Conservation (phyloP, 2,888 invertebrate species). For the Allacma fusca region DNA sequence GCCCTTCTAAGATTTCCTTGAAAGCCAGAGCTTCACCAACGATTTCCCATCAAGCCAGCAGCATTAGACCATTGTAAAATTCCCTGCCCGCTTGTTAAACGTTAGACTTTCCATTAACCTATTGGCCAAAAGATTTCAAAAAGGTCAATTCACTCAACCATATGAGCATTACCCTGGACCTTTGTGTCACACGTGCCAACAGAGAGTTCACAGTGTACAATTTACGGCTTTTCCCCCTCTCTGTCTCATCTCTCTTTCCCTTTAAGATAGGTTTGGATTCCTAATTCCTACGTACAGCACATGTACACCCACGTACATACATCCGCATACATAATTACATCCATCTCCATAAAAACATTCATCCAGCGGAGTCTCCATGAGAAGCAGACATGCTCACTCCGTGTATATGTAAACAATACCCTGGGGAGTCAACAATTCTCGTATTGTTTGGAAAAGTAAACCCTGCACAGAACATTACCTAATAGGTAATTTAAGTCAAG, state of each 20-base stretch:
- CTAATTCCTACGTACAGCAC: no score
- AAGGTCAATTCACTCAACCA: constrained; percentile 44
- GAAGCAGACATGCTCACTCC: no score
- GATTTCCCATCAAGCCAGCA: no score
- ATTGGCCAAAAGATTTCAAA: constrained; percentile 41
- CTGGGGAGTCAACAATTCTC: background rate
- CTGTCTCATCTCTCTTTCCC: no score
- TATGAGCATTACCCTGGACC: constrained; percentile 3
- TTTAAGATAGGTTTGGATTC: no score
- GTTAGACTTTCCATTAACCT: constrained; percentile 44
- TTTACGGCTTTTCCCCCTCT: constrained; percentile 20
- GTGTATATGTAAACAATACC: constrained; percentile 1
- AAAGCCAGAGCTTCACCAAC: no score
- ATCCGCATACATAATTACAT: no score
- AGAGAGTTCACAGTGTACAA: constrained; percentile 18
- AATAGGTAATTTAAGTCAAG: constrained; percentile 40
- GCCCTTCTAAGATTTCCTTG: constrained; percentile 9
- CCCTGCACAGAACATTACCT: background rate
- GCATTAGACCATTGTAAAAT: no score
- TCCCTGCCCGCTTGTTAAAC: no score
- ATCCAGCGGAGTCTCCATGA: background rate
- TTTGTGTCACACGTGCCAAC: constrained; percentile 41
- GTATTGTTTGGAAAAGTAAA: constrained; percentile 12
- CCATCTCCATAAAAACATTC: no score
- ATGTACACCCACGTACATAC: no score